Evolutionary conservation across 64 coral and sea anemone species (phyloP).

Genomic region (Dendronephthya gigantea): DNA sequence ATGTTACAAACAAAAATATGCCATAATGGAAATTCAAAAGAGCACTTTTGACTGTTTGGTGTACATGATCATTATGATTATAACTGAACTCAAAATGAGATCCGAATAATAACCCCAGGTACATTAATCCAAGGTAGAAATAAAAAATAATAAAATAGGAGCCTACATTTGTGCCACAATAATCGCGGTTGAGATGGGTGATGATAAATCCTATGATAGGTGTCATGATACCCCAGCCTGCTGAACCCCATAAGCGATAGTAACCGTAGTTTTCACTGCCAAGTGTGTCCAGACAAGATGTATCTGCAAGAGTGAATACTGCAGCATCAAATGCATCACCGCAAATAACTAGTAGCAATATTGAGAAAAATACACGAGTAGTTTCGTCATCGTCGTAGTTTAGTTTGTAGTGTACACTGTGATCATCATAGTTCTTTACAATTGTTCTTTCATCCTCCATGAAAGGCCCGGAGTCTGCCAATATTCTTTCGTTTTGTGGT

Average conservation of each 20-base stretch:
- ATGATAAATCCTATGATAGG: not conserved
- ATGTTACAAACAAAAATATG: constrained; percentile 8
- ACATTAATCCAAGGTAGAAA: constrained; percentile 14
- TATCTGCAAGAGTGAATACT: not conserved
- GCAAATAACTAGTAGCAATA: not conserved
- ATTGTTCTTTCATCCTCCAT: not conserved
- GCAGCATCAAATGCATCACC: constrained; percentile 10
- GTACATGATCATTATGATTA: constrained; percentile 1
- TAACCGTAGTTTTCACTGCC: not conserved
- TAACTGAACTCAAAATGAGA: constrained; percentile 4
- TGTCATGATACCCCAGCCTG: not conserved
- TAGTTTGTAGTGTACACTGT: not conserved
- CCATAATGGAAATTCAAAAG: constrained; percentile 6
- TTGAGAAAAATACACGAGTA: not conserved
- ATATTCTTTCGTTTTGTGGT: not conserved
- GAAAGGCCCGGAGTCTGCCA: not conserved
- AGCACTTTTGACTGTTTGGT: constrained; percentile 3
- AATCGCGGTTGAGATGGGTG: not conserved
- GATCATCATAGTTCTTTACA: not conserved
- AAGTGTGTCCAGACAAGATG: not conserved
- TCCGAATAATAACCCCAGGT: not conserved
- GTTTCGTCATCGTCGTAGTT: not conserved
- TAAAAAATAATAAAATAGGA: constrained; percentile 1
- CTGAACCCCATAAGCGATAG: not conserved
- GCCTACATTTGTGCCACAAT: not conserved